A percentile compares a stretch with the other conserved stretches of the same genome.
Evolutionary conservation across 1,140 invertebrate species (phyloP).

Genomic region (Eufriesea mexicana): DNA sequence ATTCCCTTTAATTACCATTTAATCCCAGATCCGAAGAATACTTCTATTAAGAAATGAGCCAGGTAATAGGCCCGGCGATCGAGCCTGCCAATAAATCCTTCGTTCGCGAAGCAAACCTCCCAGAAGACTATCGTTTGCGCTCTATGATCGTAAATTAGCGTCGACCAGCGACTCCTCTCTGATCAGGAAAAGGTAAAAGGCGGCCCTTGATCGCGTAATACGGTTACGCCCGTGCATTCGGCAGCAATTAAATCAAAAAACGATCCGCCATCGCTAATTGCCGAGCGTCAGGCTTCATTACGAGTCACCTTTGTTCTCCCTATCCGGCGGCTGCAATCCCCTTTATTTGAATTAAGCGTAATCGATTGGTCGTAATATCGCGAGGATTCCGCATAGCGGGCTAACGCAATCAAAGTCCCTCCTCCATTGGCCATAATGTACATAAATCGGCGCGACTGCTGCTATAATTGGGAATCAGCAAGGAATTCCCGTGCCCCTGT

Average conservation of each 20-base stretch:
- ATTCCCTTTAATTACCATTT: background rate
- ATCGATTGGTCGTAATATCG: conserved; percentile 39
- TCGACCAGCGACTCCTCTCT: no score
- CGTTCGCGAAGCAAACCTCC: background rate
- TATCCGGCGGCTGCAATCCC: conserved; percentile 5
- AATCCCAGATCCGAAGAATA: background rate
- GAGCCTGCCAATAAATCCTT: background rate
- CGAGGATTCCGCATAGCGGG: conserved; percentile 3
- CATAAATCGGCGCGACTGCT: background rate
- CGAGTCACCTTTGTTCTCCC: conserved; percentile 37
- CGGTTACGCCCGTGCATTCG: conserved; percentile 23
- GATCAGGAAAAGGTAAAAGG: background rate
- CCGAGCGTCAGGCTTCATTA: conserved; percentile 46
- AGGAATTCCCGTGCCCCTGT: background rate
- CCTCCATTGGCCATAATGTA: background rate
- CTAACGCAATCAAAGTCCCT: conserved; percentile 30
- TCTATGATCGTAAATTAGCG: background rate
- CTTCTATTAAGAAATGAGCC: background rate
- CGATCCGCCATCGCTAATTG: conserved; percentile 39
- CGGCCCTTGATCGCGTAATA: background rate
- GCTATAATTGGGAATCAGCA: background rate
- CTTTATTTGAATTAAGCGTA: conserved; percentile 38
- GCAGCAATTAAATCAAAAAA: conserved; percentile 54
- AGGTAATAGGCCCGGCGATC: background rate
- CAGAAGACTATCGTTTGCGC: background rate